These are phyloP conservation scores for Dreissena rostriformis DNA, from an alignment of 1,140 invertebrate genomes.

Conservation along the genomic window DNA sequence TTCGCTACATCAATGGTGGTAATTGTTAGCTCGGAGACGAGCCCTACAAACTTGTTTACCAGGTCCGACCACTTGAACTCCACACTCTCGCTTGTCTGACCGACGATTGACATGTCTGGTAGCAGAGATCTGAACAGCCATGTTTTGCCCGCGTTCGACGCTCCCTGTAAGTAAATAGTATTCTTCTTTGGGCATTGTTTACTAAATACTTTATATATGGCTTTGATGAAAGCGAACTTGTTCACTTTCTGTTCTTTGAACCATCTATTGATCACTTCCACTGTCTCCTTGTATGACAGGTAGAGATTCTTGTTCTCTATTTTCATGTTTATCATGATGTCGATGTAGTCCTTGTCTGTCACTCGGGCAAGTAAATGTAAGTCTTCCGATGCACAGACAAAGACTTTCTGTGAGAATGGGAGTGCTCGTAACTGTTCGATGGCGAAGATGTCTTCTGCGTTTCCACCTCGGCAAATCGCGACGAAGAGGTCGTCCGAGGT, in stretches of 20 bases:
- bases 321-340: no score
- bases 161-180: not conserved
- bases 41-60: not conserved
- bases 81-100: not conserved
- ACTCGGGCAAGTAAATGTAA: no score
- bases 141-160: constrained; percentile 2
- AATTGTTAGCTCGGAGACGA: not conserved
- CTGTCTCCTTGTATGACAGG: no score
- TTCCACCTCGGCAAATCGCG: no score
- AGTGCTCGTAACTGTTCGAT: no score
- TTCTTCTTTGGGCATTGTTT: not conserved
- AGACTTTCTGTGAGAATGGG: no score
- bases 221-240: not conserved
- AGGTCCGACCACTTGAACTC: not conserved
- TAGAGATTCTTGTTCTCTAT: no score
- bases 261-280: not conserved
- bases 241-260: constrained; percentile 1
- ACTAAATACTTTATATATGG: constrained; percentile 1
- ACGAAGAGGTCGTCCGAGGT: no score
- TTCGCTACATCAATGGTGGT: not conserved
- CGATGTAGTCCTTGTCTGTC: no score
- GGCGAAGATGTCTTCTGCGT: no score
- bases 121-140: not conserved
- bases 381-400: no score
- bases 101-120: not conserved